These are phyloP conservation scores for Mirounga angustirostris DNA, from an alignment of 2,113 vertebrate genomes.

Conservation along the genomic window DNA sequence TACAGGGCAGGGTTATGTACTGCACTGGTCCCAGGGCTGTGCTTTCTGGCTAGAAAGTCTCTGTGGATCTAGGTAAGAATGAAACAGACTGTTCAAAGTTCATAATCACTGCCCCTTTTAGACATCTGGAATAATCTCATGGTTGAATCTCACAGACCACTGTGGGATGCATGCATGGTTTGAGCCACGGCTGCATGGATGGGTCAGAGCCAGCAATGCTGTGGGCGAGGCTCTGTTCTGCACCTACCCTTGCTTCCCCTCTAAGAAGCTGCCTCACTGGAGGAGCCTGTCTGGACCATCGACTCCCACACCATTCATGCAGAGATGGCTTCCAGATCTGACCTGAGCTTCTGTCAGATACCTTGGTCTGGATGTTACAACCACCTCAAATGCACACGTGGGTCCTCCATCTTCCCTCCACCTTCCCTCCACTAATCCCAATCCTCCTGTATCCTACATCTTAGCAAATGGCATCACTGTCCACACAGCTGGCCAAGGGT, in stretches of 20 bases:
- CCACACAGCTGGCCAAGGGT: neutral
- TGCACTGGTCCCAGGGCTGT: neutral
- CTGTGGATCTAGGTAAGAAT: neutral
- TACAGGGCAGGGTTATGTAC: neutral
- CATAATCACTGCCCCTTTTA: neutral
- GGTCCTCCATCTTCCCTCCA: neutral
- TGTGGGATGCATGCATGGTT: rapidly evolving
- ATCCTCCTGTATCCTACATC: neutral
- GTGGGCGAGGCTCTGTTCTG: rapidly evolving
- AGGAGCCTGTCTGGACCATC: neutral
- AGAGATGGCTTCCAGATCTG: neutral
- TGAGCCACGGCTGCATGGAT: neutral
- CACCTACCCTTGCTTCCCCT: too few relatives aligned
- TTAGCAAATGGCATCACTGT: neutral
- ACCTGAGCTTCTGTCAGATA: neutral
- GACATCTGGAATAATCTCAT: neutral
- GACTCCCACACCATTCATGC: neutral
- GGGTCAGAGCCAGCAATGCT: neutral
- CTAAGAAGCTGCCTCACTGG: rapidly evolving
- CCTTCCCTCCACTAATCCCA: neutral
- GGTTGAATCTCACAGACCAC: neutral
- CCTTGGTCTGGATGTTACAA: neutral
- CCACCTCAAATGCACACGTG: neutral
- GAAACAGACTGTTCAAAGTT: neutral
- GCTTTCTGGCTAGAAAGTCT: neutral